Evolutionary conservation across 2,888 invertebrate species (phyloP), one percentile per base, ranked within the genome.

Genomic region (Parnassius mnemosyne): DNA sequence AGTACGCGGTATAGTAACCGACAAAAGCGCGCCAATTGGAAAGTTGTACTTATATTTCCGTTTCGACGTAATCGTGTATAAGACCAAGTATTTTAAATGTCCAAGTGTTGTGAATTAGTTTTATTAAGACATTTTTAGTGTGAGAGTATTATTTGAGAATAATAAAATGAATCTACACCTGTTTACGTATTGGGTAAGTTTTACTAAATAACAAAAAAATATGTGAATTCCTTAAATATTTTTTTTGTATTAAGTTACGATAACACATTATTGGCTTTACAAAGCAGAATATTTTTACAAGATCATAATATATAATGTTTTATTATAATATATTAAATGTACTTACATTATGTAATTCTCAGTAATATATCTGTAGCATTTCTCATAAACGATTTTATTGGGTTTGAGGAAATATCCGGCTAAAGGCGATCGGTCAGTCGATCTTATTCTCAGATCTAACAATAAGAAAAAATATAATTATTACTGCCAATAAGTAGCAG

Each of bases 11-110:
- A 42, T 42, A 13, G 47, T 58, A 58, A 63, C 58, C 58, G 58
- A 57, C 25, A 63, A 63, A 62, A 58, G 50, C 54, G 58, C 58
- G 58, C 57, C 57, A 58, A 49, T 49, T 54, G 57, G 62, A 63
- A 49, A 49, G 56, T 60, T 43, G 25, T 34, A 34, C 12, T 42
- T 11, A 47, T 42, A 53, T 57, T 57, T 62, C 44, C 42, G 16
- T 52, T 60, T 55, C 46, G 57, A 53, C 16, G 25, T 59, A 54
- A 51, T 25, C 46, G 50, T 55, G 46, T 44, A 16, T 42, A 34
- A 42, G 43, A 53, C 46, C 56, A 34, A 34, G 20, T 47, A 55
- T 54, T 51, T 42, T 42, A 55, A 54, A 43, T 58, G 61, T 43
- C 13, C 42, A 50, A 53, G 62, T 63, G 63, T 53, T 20, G 56